Base-by-base conservation (phyloP, 2,797 vertebrate genomes). In the Mus spretus region DNA sequence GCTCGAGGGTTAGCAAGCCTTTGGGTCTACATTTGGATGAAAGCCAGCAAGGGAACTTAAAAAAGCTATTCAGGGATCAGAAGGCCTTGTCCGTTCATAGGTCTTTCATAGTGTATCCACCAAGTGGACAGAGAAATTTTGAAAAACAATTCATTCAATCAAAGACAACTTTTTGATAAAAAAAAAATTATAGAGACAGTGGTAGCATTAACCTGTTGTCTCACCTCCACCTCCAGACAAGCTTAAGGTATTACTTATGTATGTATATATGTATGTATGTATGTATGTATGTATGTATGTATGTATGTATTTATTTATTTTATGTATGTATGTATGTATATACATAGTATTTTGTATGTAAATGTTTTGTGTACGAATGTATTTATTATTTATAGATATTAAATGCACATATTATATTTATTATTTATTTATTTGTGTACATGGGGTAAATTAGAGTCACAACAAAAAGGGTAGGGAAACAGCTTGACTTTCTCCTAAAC, bases 1-100 rank as follows among this genome's bases (percentile, higher is more conserved):
- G n/a, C 28, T 94, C 44, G 87, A 77, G 31, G 22, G 19, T 77
- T 93, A 81, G 40, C 14, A 94, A 79, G 31, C 57, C 86, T 74
- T n/a, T 28, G 61, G 67, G 82, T 67, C 57, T 87, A 4, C n/a
- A 80, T 50, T 63, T 55, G 74, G 22, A 95, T n/a, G 40, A 70
- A 15, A 37, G 72, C 63, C 57, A 59, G 26, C 17, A 44, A 31
- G 14, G 63, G 72, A 20, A 67, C 6, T 28, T 8, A 0, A 28
- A 61, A 40, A 13, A 59, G 24, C 55, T 89, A 3, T 31, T 44
- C 57, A 63, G 37, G 37, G 26, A 4, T 28, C 37, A 34, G 82
- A 14, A 47, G n/a, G 15, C 26, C 26, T 88, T 24, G 37, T 82
- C 1, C 24, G 20, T 4, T 28, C 13, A 47, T 20, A 11, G 31